These are phyloP conservation scores for Pherbina coryleti DNA, from an alignment of 2,888 invertebrate species.

Conservation along the genomic window DNA sequence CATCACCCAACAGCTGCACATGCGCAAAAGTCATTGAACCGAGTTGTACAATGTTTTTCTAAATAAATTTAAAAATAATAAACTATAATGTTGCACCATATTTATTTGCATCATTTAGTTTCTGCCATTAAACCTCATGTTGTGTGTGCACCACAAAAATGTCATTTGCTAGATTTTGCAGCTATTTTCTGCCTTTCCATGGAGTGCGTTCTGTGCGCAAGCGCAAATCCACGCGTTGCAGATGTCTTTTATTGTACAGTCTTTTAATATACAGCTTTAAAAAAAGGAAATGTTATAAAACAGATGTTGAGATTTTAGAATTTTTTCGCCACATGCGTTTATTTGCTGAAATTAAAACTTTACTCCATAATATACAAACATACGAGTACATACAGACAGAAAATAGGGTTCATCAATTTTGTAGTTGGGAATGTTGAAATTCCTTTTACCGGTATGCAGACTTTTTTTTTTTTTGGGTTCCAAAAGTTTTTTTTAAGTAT, in stretches of 20 bases:
- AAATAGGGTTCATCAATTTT: not conserved
- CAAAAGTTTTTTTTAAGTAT: too few relatives aligned
- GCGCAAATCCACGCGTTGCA: slow-evolving; percentile 32
- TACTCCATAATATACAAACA: not conserved
- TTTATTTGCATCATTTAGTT: slow-evolving; percentile 3
- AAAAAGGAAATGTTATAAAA: slow-evolving; percentile 43
- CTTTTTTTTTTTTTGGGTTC: too few relatives aligned
- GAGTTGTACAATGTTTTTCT: not conserved
- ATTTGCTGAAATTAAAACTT: slow-evolving; percentile 35
- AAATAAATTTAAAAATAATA: slow-evolving; percentile 27
- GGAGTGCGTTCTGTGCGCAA: slow-evolving; percentile 30
- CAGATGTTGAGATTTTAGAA: slow-evolving; percentile 52
- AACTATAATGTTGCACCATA: not conserved
- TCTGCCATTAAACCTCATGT: slow-evolving; percentile 4
- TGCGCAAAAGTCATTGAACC: slow-evolving; percentile 31
- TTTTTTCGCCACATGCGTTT: slow-evolving; percentile 46
- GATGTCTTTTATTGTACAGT: not conserved
- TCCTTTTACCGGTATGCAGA: too few relatives aligned
- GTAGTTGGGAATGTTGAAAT: too few relatives aligned
- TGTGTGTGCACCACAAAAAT: slow-evolving; percentile 32
- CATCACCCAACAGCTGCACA: not conserved
- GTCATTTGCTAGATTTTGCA: slow-evolving; percentile 26
- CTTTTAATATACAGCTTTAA: too few relatives aligned
- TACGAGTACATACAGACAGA: not conserved
- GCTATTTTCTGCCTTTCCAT: slow-evolving; percentile 7